These are phyloP conservation scores for Alca torda DNA, from an alignment of 2,797 vertebrate genomes.

Conservation along the genomic window DNA sequence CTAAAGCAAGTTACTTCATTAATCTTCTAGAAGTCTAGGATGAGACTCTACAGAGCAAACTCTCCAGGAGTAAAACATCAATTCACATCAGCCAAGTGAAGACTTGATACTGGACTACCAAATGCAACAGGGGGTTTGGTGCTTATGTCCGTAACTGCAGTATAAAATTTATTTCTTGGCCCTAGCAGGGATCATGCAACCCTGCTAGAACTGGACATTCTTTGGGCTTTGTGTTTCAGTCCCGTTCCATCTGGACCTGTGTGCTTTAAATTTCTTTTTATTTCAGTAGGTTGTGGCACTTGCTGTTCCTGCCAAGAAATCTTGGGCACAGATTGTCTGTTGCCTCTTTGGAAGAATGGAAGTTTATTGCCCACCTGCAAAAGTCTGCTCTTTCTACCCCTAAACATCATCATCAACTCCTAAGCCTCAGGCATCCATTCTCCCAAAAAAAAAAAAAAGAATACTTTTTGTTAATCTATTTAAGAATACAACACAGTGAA, in stretches of 20 bases:
- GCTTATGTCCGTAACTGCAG: background rate
- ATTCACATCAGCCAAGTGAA: background rate
- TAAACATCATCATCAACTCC: background rate
- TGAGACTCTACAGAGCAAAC: background rate
- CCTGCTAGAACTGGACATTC: background rate
- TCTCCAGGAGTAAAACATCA: background rate
- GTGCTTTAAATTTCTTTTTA: background rate
- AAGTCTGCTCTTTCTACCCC: background rate
- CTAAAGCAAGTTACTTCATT: background rate
- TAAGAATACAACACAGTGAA: background rate
- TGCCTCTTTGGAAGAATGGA: background rate
- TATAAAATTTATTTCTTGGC: background rate
- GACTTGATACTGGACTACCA: background rate
- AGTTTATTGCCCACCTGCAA: background rate
- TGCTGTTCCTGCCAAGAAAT: background rate
- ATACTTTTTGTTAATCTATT: background rate
- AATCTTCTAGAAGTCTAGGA: background rate
- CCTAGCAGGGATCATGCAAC: background rate
- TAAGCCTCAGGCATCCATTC: background rate
- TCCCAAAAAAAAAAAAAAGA: fast-evolving
- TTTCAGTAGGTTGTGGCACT: background rate
- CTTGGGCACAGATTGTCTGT: background rate
- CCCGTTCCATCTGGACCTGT: background rate
- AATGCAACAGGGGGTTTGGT: background rate
- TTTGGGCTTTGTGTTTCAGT: background rate